These are phyloP conservation scores for Diarsia mendica DNA, from an alignment of 2,888 invertebrate genomes.

Conservation along the genomic window DNA sequence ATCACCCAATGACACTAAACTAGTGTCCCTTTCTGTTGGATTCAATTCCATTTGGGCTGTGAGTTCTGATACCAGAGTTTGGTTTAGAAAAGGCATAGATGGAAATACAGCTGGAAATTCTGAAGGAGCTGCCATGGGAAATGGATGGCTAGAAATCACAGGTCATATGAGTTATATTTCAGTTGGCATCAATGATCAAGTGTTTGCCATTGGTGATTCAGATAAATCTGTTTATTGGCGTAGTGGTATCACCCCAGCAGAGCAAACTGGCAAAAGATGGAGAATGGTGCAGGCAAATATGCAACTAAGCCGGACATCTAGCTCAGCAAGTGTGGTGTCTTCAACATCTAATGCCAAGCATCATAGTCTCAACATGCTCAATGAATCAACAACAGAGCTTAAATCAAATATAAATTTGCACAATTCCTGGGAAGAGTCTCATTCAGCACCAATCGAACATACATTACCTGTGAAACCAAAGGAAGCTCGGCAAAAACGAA, in stretches of 20 bases:
- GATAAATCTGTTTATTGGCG: slow-evolving; percentile 96
- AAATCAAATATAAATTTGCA: slow-evolving; percentile 89
- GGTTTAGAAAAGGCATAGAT: slow-evolving; percentile 95
- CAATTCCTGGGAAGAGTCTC: slow-evolving; percentile 93
- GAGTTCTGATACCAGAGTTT: slow-evolving; percentile 95
- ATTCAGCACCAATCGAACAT: slow-evolving; percentile 93
- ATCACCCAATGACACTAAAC: slow-evolving; percentile 92
- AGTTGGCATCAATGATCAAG: slow-evolving; percentile 97
- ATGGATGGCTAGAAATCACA: slow-evolving; percentile 97
- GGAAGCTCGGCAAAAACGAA: slow-evolving; percentile 79
- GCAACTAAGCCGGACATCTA: slow-evolving; percentile 95
- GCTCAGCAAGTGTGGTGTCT: slow-evolving; percentile 93
- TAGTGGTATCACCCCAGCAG: slow-evolving; percentile 93
- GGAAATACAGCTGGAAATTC: slow-evolving; percentile 93
- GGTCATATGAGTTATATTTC: slow-evolving; percentile 95
- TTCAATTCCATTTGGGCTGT: slow-evolving; percentile 95
- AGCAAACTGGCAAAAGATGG: slow-evolving; percentile 97
- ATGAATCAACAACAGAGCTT: slow-evolving; percentile 82
- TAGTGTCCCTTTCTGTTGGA: slow-evolving; percentile 95
- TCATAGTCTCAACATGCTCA: slow-evolving; percentile 91
- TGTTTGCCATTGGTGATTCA: slow-evolving; percentile 95
- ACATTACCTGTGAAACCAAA: slow-evolving; percentile 91
- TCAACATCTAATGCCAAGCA: slow-evolving; percentile 91
- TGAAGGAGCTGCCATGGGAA: slow-evolving; percentile 94
- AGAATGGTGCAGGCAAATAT: slow-evolving; percentile 94